These are phyloP conservation scores for Sarcophaga carnaria DNA, from an alignment of 2,888 invertebrate species.

Conservation along the genomic window DNA sequence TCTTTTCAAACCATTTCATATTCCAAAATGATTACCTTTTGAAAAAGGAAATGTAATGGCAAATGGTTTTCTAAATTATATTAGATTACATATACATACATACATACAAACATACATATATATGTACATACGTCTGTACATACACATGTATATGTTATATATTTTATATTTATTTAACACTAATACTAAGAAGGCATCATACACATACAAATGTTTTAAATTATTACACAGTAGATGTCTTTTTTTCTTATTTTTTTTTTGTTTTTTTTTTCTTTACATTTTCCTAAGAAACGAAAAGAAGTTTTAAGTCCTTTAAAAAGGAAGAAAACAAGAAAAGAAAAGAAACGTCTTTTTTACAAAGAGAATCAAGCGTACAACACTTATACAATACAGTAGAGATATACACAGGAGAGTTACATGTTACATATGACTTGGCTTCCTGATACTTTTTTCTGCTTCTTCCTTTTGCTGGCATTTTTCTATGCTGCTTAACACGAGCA, in stretches of 20 bases:
- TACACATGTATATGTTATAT: no score
- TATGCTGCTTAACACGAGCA: neutral
- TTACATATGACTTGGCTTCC: conserved; percentile 14
- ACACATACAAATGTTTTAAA: conserved; percentile 47
- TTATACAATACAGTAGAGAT: conserved; percentile 38
- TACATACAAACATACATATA: neutral
- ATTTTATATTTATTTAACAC: conserved; percentile 34
- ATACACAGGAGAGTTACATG: neutral
- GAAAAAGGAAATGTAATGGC: neutral
- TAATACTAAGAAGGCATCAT: conserved; percentile 55
- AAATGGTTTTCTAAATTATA: neutral
- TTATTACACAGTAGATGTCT: conserved; percentile 31
- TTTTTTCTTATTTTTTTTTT: neutral
- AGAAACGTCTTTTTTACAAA: neutral
- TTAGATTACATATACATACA: neutral
- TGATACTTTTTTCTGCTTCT: neutral
- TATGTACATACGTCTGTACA: no score
- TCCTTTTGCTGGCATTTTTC: neutral
- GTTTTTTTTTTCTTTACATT: neutral
- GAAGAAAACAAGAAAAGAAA: conserved; percentile 36
- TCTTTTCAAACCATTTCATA: no score
- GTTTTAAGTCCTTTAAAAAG: no score
- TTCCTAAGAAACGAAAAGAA: conserved; percentile 3
- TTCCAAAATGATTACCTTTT: no score
- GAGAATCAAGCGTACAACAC: conserved; percentile 30